Evolutionary conservation across 2,888 invertebrate species (phyloP).

Genomic region (Drosophila pegasa): DNA sequence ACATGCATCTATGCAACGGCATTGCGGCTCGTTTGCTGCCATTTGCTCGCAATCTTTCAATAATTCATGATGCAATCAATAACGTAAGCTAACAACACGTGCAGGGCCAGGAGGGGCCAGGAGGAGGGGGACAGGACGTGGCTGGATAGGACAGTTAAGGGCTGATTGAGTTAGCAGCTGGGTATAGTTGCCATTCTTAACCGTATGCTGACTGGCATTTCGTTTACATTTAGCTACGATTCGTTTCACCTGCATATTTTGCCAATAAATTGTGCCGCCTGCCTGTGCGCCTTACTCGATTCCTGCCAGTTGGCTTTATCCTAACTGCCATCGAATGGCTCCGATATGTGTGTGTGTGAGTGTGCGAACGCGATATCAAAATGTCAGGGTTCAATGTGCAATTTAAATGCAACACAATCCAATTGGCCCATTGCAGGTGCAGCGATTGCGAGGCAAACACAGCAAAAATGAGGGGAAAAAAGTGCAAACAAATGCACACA

Average conservation of each 20-base stretch:
- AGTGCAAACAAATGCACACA: slow-evolving; percentile 58
- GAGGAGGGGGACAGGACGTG: background rate
- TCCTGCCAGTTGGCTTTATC: slow-evolving; percentile 42
- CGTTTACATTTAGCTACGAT: slow-evolving; percentile 65
- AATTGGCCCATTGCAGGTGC: slow-evolving; percentile 53
- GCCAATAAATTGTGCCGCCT: slow-evolving; percentile 70
- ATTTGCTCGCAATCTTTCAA: slow-evolving; percentile 65
- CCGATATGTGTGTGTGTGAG: slow-evolving; percentile 13
- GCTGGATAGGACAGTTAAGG: background rate
- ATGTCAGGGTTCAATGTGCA: slow-evolving; percentile 80
- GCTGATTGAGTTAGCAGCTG: slow-evolving; percentile 18
- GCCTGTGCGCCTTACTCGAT: slow-evolving; percentile 1
- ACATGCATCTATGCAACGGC: slow-evolving; percentile 49
- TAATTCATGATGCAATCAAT: slow-evolving; percentile 78
- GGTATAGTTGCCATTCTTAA: slow-evolving; percentile 47
- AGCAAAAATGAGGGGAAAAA: slow-evolving; percentile 17
- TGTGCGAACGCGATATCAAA: slow-evolving; percentile 60
- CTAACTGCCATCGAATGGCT: slow-evolving; percentile 56
- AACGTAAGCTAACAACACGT: slow-evolving; percentile 72
- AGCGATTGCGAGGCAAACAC: slow-evolving; percentile 14
- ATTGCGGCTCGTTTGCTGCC: slow-evolving; percentile 41
- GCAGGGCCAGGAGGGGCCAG: slow-evolving; percentile 6
- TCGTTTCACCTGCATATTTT: slow-evolving; percentile 74
- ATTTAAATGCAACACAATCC: slow-evolving; percentile 76
- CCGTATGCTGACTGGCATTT: slow-evolving; percentile 52